Evolutionary conservation across 2,888 invertebrate species (phyloP), one percentile per base, ranked within the genome.

Genomic region (Acanthosepion pharaonis): DNA sequence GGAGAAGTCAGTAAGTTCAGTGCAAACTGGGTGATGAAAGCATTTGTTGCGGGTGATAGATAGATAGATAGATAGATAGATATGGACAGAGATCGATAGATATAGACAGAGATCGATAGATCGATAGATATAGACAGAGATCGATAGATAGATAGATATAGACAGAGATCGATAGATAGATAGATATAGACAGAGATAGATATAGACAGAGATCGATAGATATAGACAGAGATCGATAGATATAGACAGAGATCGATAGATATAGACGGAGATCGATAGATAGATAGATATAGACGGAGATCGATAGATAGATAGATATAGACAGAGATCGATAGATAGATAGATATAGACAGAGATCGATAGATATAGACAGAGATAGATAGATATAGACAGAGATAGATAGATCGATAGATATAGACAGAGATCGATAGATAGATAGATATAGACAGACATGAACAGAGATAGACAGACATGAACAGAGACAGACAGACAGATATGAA

Each of bases 281-380:
- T 91, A 94, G 49, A 94, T 94, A 94, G n/a, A n/a, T n/a, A n/a
- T n/a, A n/a, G n/a, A n/a, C 0, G 94, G 92, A 59, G 2, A 48
- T 20, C 15, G 94, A 94, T 33, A 94, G 94, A 94, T 20, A 94
- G 93, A 93, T 53, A 92, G 51, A 51, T 51, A 94, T n/a, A 15
- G 53, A 33, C n/a, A 48, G 9, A n/a, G 51, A 93, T n/a, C n/a
- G n/a, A n/a, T 94, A 78, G 91, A 94, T 59, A 94, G n/a, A 95
- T 91, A 94, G 49, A 94, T 94, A 94, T 15, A 92, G 92, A 59
- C 20, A 94, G 91, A 59, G 48, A 94, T 59, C 94, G 48, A 94
- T 64, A 95, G 53, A 95, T 94, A 94, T 91, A 93, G 94, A 94
- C 28, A 94, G 93, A 95, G 94, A 95, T 23, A 59, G 94, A 94